phyloP scores from a whole-genome alignment of 2,113 vertebrate genomes.

The Thamnophis sirtalis region DNA sequence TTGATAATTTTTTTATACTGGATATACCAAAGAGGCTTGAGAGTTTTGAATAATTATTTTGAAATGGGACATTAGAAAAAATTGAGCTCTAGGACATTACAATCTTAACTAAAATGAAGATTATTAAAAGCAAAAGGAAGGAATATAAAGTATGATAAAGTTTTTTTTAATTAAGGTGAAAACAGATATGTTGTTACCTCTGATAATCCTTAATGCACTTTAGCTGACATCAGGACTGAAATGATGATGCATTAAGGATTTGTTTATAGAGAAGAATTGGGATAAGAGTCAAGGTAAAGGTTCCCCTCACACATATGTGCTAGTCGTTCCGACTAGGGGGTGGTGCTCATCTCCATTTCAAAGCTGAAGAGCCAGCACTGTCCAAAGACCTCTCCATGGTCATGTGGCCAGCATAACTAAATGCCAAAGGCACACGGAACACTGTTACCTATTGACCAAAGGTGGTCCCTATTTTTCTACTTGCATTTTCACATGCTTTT shows the following conservation, averaged over 20 bases:
- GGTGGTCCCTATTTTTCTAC: no score
- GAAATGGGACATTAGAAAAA: not conserved
- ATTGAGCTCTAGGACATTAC: not conserved
- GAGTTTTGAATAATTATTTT: not conserved
- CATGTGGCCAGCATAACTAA: no score
- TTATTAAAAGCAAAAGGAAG: not conserved
- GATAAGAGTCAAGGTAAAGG: not conserved
- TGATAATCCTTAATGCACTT: not conserved
- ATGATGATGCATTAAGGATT: not conserved
- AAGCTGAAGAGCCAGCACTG: no score
- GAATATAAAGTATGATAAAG: not conserved
- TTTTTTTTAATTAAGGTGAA: not conserved
- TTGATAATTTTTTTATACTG: not conserved
- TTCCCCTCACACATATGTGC: no score
- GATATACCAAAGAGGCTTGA: not conserved
- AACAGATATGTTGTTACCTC: not conserved
- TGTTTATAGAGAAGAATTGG: not conserved
- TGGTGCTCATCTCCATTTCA: no score
- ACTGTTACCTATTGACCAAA: no score
- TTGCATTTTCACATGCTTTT: no score
- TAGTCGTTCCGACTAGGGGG: no score
- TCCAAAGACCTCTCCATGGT: no score
- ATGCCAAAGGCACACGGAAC: no score
- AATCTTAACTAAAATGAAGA: not conserved
- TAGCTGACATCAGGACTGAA: not conserved